Evolutionary conservation across 2,113 vertebrate genomes (phyloP).

Genomic region (Calidris pygmaea): DNA sequence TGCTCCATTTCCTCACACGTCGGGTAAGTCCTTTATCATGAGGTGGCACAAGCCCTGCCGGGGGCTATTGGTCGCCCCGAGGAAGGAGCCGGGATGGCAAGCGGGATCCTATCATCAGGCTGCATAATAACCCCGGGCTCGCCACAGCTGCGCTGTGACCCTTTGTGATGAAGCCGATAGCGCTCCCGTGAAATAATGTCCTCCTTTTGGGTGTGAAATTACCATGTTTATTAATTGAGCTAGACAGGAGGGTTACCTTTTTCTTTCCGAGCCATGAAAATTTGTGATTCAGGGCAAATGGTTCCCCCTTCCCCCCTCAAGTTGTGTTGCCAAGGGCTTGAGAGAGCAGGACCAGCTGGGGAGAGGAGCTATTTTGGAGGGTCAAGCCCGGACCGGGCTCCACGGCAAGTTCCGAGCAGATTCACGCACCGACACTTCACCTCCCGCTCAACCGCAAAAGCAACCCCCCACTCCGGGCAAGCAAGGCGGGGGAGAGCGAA

Average conservation of each 20-base stretch:
- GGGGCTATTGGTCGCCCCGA: constrained; percentile 88
- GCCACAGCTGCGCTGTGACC: constrained; percentile 96
- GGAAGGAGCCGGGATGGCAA: constrained; percentile 86
- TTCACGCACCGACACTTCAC: background rate
- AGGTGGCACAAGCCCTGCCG: constrained; percentile 91
- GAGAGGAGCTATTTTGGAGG: background rate
- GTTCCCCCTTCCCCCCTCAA: constrained; percentile 17
- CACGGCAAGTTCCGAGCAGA: background rate
- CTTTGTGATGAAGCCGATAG: constrained; percentile 93
- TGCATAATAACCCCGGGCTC: constrained; percentile 92
- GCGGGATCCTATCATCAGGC: constrained; percentile 88
- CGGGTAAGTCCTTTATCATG: constrained; percentile 98
- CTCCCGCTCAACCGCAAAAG: background rate
- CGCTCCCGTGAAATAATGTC: constrained; percentile 88
- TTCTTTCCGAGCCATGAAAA: constrained; percentile 81
- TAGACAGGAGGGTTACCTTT: constrained; percentile 83
- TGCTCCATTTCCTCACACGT: constrained; percentile 81
- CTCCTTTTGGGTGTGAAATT: constrained; percentile 93
- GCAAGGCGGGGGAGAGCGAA: background rate
- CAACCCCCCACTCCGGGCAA: background rate
- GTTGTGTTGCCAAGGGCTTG: constrained; percentile 69
- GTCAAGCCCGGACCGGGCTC: background rate
- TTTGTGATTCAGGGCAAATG: constrained; percentile 83
- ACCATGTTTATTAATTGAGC: constrained; percentile 99
- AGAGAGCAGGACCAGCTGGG: constrained; percentile 65